Percentiles rank a stretch among this genome's conserved stretches.
Evolutionary conservation across 2,113 vertebrate genomes (phyloP).

Genomic region (Tenrec ecaudatus): DNA sequence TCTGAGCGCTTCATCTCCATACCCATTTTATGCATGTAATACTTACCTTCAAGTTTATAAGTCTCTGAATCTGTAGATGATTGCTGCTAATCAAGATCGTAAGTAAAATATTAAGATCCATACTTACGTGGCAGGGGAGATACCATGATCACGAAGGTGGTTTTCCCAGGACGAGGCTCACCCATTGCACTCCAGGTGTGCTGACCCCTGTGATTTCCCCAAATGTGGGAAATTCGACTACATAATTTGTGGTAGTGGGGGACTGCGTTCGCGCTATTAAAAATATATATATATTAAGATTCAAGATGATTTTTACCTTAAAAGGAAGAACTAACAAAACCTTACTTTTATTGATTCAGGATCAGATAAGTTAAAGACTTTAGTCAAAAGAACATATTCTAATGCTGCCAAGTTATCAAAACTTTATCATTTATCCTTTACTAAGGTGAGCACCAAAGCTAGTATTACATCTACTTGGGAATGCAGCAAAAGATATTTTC

Average conservation of each 20-base stretch:
- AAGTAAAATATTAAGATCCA: conserved; percentile 45
- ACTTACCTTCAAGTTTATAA: background rate
- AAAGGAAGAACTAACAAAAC: conserved; percentile 16
- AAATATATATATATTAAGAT: conserved; percentile 47
- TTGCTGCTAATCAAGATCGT: background rate
- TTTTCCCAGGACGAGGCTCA: no score
- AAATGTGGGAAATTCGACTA: no score
- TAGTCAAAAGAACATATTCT: background rate
- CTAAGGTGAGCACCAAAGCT: background rate
- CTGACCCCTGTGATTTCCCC: no score
- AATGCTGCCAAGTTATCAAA: background rate
- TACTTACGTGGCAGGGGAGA: no score
- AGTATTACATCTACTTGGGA: background rate
- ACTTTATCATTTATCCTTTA: background rate
- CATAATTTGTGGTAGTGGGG: no score
- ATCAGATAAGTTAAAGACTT: background rate
- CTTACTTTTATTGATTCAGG: background rate
- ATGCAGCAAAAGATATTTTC: conserved; percentile 17
- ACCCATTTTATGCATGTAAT: background rate
- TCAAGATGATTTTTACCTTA: conserved; percentile 43
- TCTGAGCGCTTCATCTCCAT: background rate
- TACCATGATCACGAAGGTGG: no score
- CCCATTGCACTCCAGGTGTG: no score
- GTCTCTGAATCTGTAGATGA: background rate
- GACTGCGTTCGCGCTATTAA: no score